These are phyloP conservation scores for Luidia sarsii DNA, from an alignment of 53 echinoderm and acorn worm genomes.

Conservation along the genomic window DNA sequence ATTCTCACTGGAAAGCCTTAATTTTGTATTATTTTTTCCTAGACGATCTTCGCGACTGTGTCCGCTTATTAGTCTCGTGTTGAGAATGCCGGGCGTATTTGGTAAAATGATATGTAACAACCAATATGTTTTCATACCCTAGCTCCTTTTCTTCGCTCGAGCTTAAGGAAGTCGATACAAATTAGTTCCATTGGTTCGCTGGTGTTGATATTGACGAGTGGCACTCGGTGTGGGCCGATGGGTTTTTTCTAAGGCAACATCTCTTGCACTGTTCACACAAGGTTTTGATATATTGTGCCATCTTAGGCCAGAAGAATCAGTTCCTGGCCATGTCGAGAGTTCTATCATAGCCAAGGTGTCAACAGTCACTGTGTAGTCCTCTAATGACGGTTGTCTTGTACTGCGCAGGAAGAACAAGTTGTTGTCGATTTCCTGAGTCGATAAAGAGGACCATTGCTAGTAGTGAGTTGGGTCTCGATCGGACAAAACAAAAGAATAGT, in stretches of 20 bases:
- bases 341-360: slow-evolving; percentile 38
- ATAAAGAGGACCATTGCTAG: slow-evolving; percentile 20
- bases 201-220: slow-evolving; percentile 51
- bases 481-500: no score
- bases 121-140: no score
- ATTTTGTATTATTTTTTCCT: no score
- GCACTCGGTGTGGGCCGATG: slow-evolving; percentile 28
- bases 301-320: no score
- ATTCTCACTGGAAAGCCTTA: slow-evolving; percentile 64
- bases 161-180: slow-evolving; percentile 54
- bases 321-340: slow-evolving; percentile 31
- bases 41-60: no score
- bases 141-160: slow-evolving; percentile 49
- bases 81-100: slow-evolving; percentile 51
- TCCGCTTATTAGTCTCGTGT: slow-evolving; percentile 63
- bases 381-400: background rate
- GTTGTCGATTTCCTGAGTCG: background rate
- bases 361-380: slow-evolving; percentile 39
- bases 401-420: slow-evolving; percentile 29
- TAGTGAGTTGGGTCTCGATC: no score
- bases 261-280: no score
- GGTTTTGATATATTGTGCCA: slow-evolving; percentile 27
- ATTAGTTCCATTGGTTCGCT: slow-evolving; percentile 53
- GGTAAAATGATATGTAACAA: no score
- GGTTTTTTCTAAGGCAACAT: slow-evolving; percentile 29